A percentile compares a stretch with the other conserved stretches of the same genome.
Conservation (phyloP, 2,797 vertebrate species). For the Chrysocyon brachyurus region DNA sequence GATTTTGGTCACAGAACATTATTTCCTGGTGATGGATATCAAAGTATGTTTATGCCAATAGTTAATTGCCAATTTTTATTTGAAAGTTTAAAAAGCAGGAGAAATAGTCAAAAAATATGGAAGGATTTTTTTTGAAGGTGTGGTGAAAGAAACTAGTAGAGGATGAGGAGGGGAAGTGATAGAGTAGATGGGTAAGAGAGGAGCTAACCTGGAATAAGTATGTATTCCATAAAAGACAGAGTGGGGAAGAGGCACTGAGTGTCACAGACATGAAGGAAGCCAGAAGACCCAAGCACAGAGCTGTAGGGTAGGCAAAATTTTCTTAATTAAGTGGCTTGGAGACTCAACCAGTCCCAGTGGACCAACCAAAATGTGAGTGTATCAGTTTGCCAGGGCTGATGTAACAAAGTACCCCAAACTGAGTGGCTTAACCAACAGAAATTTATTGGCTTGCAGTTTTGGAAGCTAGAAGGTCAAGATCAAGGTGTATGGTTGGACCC, state of each 20-base stretch:
- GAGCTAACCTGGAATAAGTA: not conserved
- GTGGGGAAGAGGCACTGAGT: not conserved
- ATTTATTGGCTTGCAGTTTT: not conserved
- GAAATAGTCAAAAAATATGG: not conserved
- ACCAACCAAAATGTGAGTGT: not conserved
- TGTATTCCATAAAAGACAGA: not conserved
- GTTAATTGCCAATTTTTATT: not conserved
- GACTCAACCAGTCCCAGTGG: not conserved
- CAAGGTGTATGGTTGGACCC: not conserved
- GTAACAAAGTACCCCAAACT: not conserved
- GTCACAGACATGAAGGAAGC: not conserved
- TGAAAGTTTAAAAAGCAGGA: conserved; percentile 15
- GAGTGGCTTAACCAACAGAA: not conserved
- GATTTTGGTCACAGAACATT: not conserved
- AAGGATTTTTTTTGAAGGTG: not conserved
- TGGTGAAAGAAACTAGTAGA: not conserved
- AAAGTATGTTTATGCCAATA: not conserved
- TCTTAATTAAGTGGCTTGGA: not conserved
- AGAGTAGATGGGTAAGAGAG: not conserved
- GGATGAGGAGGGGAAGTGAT: not conserved
- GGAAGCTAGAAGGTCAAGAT: not conserved
- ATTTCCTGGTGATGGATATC: not conserved
- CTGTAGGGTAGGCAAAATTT: not conserved
- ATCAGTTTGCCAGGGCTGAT: not conserved
- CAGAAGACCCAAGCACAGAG: not conserved